Base-by-base conservation (phyloP, 2,888 invertebrate species). In the Lysandra bellargus region DNA sequence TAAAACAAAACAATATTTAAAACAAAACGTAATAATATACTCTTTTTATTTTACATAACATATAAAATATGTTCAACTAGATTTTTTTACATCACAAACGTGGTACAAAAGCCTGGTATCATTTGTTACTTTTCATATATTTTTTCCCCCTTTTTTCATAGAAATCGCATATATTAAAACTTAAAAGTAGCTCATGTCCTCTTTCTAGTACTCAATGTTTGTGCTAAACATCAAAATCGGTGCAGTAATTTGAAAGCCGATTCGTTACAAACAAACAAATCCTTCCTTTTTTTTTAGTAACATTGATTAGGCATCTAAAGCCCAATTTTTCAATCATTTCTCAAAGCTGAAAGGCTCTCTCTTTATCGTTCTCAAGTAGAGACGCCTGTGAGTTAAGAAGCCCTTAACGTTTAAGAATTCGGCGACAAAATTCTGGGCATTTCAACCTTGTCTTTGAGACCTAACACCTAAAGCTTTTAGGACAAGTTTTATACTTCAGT, bases 401-500 rank as follows among this genome's bases (percentile, higher is more conserved):
- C 30, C 30, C 69, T 69, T 17, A 69, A 69, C 69, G 2, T 37
- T 69, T 37, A 23, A 69, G 33, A 14, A 69, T 69, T 69, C 33
- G 33, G 69, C 17, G 5, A 33, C 23, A 69, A 30, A 69, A 30
- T 61, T 61, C 61, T 14, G 30, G 23, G 30, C 64, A 69, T 69
- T 69, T 69, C 9, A 69, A 74, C 74, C 44, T 74, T 44, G 44
- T 40, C 74, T 74, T 12, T 37, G 74, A 17, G 74, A 76, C 76
- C 53, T 30, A 23, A 49, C 23, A 49, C 33, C 53, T 7, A 30
- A 17, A 30, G 49, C 76, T 57, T 76, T 76, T 57, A 53, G 75
- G 53, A 57, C 57, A 53, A 53, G 53, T 57, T 76, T 76, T 33
- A 33, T 33, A 76, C 33, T 49, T 23, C 0, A 23, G 53, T 17